Evolutionary conservation across 1,140 invertebrate species (phyloP), one percentile per base, ranked within the genome.

Genomic region (Drosophila guanche): DNA sequence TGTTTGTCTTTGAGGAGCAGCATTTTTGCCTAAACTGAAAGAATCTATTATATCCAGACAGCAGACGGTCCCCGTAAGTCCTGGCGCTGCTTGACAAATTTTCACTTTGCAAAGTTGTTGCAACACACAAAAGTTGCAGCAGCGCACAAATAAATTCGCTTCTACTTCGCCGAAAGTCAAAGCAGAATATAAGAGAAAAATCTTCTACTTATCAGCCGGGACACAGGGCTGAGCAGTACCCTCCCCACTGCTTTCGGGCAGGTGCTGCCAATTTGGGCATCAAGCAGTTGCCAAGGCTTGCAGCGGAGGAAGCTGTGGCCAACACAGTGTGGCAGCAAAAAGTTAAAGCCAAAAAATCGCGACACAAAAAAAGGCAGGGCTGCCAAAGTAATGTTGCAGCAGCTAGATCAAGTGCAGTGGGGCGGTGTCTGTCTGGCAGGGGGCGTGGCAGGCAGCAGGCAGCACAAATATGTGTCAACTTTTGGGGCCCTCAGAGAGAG

Each of bases 381-480:
- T 74, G 71, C 37, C 50, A 88, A 83, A 77, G 79, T 85, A 83
- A 78, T 86, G 62, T 10, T 70, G 61, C 43, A 37, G 33, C 52
- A 66, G 54, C 37, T 70, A 57, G 68, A 53, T 76, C 68, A 79
- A 79, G 69, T 79, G 76, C 76, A 79, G 22, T 58, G 60, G 70
- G 70, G 76, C 54, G 62, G 58, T 50, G 51, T 60, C 52, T 62
- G 50, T 67, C 61, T 58, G 55, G 47, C 40, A 62, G 55, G 42
- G 60, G 76, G 80, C 71, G 61, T 71, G 76, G 76, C 59, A 67
- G 66, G 66, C 65, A 58, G 80, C 68, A 84, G 83, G 78, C 50
- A 66, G 54, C 46, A 61, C 75, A 89, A 88, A 88, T 88, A 88
- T 88, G 83, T 88, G 83, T 88, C 83, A 88, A 88, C 83, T 78